Evolutionary conservation across 2,797 vertebrate species (phyloP).

Genomic region (Melopsittacus undulatus): DNA sequence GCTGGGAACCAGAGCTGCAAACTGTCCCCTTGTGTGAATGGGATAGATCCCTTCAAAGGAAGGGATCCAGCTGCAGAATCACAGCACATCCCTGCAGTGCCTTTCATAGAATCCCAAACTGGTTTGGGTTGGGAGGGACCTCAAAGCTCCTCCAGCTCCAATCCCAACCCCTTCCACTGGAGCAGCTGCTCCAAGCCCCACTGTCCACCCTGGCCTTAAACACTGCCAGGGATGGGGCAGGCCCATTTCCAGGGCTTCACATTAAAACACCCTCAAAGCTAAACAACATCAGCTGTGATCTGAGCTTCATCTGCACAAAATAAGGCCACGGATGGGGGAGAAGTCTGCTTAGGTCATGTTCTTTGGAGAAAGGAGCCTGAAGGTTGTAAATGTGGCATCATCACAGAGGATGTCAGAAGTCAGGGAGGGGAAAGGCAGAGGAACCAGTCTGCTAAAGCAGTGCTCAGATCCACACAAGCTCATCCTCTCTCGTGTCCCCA

Average conservation of each 20-base stretch:
- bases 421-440: neutral
- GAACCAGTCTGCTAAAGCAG: neutral
- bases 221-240: neutral
- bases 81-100: fast-evolving
- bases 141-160: neutral
- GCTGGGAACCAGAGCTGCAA: neutral
- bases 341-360: neutral
- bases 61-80: neutral
- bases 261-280: neutral
- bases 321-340: fast-evolving
- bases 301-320: neutral
- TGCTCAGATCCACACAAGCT: neutral
- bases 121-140: neutral
- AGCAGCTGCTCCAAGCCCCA: neutral
- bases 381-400: fast-evolving
- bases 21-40: neutral
- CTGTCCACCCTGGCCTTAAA: neutral
- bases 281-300: neutral
- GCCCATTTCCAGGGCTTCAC: neutral
- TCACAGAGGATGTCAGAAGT: neutral
- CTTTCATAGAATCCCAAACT: neutral
- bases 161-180: neutral
- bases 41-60: neutral
- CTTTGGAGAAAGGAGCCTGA: neutral
- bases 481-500: neutral